phyloP scores from a whole-genome alignment of 2,113 vertebrate genomes.

The Porphyrio hochstetteri region DNA sequence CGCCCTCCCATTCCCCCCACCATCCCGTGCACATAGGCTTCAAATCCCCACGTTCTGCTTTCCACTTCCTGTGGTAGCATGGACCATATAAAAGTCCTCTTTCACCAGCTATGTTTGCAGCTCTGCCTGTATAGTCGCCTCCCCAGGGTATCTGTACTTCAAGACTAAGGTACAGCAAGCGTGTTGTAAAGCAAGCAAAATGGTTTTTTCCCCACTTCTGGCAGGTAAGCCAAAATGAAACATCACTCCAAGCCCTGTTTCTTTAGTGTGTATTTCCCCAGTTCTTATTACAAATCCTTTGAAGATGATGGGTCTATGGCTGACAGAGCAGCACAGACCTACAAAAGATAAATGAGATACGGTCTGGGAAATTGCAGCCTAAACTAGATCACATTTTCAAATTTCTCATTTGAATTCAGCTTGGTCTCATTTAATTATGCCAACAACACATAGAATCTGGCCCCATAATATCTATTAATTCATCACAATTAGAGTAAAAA shows the following conservation, averaged over 20 bases:
- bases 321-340: neutral
- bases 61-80: neutral
- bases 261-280: neutral
- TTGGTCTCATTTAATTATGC: neutral
- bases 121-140: neutral
- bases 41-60: neutral
- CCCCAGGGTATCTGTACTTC: neutral
- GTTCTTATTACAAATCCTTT: neutral
- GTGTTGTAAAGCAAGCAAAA: neutral
- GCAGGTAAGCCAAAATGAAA: neutral
- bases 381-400: neutral
- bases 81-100: neutral
- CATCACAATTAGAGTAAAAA: neutral
- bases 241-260: neutral
- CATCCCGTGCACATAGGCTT: neutral
- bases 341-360: neutral
- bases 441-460: neutral
- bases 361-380: neutral
- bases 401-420: neutral
- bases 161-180: neutral
- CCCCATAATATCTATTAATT: neutral
- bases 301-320: neutral
- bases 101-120: neutral
- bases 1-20: fast-evolving
- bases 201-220: neutral